Conservation (phyloP, 1,140 invertebrate genomes). For the Trichonephila clavipes region DNA sequence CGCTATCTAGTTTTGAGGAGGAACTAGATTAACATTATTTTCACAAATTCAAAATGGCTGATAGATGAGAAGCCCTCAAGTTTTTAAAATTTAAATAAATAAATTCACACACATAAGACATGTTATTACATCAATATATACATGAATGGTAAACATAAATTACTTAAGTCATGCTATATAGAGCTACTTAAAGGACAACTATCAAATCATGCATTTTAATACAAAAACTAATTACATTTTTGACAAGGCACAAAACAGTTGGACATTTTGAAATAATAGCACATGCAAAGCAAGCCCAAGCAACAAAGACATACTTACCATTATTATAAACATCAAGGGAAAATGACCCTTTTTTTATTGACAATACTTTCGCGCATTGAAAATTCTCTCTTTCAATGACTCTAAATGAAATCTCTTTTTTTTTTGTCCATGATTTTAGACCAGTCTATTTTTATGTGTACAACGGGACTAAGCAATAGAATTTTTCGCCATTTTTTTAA, state of each 20-base stretch:
- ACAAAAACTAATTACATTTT: not conserved
- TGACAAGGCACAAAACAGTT: slow-evolving; percentile 26
- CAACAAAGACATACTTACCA: slow-evolving; percentile 67
- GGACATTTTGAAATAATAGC: slow-evolving; percentile 22
- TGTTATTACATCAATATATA: not conserved
- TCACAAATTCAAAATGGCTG: too few species aligned
- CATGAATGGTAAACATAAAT: not conserved
- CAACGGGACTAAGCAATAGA: not conserved
- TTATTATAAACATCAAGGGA: slow-evolving; percentile 16
- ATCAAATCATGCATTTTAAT: slow-evolving; percentile 14
- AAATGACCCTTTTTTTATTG: slow-evolving; percentile 29
- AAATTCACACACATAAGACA: not conserved
- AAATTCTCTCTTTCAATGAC: not conserved
- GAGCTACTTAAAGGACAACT: not conserved
- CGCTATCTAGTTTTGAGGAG: too few species aligned
- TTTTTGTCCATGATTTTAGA: not conserved
- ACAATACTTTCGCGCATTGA: not conserved
- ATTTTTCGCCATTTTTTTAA: too few species aligned
- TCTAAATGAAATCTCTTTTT: not conserved
- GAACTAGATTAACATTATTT: too few species aligned
- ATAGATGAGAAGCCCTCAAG: too few species aligned
- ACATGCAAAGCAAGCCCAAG: slow-evolving; percentile 67
- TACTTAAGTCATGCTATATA: not conserved
- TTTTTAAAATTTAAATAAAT: too few species aligned
- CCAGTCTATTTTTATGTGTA: not conserved